A percentile compares a stretch with the other conserved stretches of the same genome.
Evolutionary conservation across 2,888 invertebrate genomes (phyloP).

Genomic region (Mythimna albipuncta): DNA sequence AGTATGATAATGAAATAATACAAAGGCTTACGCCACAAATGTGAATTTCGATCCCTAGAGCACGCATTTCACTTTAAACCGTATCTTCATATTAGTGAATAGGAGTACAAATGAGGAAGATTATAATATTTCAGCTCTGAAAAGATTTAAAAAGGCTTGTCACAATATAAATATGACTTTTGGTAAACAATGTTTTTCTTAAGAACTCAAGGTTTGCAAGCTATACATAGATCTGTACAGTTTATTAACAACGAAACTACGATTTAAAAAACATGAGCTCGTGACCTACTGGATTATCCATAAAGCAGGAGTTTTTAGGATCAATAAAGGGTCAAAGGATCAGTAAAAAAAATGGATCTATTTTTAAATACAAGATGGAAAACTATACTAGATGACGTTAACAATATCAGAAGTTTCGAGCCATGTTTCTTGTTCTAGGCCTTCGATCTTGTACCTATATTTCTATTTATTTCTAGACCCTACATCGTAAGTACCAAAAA

Average conservation of each 20-base stretch:
- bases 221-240: background rate
- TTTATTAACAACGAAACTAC: background rate
- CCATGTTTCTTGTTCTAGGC: background rate
- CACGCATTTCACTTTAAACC: background rate
- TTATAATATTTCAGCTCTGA: background rate
- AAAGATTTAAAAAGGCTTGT: conserved; percentile 1
- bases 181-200: background rate
- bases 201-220: background rate
- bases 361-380: background rate
- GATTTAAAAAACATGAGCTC: background rate
- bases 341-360: background rate
- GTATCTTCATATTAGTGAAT: background rate
- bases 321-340: no score
- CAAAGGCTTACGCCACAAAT: no score
- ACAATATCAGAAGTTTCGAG: background rate
- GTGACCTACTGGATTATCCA: background rate
- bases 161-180: background rate
- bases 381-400: background rate
- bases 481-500: background rate
- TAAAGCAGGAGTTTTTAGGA: background rate
- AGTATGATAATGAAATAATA: background rate
- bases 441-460: background rate
- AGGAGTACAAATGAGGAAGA: background rate
- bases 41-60: background rate
- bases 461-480: background rate